These are phyloP conservation scores for Drosophila sucinea DNA, from an alignment of 1,140 invertebrate genomes.

Conservation along the genomic window DNA sequence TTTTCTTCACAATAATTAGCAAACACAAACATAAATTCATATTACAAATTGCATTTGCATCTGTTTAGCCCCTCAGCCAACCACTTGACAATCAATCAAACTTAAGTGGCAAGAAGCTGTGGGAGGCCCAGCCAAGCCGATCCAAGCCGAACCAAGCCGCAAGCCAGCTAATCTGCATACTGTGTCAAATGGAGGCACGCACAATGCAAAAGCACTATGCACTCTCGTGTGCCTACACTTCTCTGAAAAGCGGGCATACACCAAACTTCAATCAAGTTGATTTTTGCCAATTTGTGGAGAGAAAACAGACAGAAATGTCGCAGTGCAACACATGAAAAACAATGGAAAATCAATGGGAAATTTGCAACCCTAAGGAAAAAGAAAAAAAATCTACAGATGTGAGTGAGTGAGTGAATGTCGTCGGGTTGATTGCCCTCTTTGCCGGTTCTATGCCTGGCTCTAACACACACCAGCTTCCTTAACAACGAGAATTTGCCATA, in stretches of 20 bases:
- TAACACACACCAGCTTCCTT: conserved; percentile 47
- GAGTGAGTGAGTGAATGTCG: conserved; percentile 8
- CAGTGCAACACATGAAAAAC: conserved; percentile 45
- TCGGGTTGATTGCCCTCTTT: conserved; percentile 72
- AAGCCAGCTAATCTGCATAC: conserved; percentile 76
- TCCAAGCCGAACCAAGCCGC: conserved; percentile 24
- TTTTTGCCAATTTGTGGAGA: conserved; percentile 32
- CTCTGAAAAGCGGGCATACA: conserved; percentile 50
- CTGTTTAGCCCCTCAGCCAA: conserved; percentile 28
- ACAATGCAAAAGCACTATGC: conserved; percentile 9
- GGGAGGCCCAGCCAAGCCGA: conserved; percentile 22
- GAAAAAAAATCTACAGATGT: conserved; percentile 13
- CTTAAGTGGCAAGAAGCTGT: conserved; percentile 59
- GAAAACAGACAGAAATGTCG: conserved; percentile 20
- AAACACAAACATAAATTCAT: conserved; percentile 16
- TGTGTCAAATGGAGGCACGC: conserved; percentile 67
- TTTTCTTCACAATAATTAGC: neutral
- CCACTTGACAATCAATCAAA: conserved; percentile 78
- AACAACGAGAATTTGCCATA: conserved; percentile 51
- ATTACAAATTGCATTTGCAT: conserved; percentile 34
- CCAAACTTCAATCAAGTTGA: conserved; percentile 35
- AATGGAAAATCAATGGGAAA: conserved; percentile 76
- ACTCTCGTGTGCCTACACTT: conserved; percentile 25
- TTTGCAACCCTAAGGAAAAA: conserved; percentile 69
- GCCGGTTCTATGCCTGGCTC: conserved; percentile 45